phyloP scores from a whole-genome alignment of 2,888 invertebrate species.

The Microctonus hyperodae region DNA sequence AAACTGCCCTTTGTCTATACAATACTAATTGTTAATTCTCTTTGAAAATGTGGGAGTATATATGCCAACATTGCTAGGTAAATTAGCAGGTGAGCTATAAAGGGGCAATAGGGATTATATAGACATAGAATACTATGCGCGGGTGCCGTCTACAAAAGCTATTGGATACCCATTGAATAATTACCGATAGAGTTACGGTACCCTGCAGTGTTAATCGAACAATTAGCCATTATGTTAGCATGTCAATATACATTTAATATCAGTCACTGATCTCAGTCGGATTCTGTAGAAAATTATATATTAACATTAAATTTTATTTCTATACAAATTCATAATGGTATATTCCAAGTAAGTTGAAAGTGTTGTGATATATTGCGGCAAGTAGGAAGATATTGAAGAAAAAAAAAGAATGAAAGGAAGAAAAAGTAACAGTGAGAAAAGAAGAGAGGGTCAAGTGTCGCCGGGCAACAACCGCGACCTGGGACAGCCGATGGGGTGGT shows the following conservation, averaged over 20 bases:
- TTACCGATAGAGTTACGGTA: constrained; percentile 46
- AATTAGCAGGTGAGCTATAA: constrained; percentile 23
- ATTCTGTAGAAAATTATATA: not conserved
- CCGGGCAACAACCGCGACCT: constrained; percentile 30
- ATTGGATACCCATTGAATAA: constrained; percentile 50
- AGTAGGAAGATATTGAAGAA: not conserved
- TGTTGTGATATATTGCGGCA: not conserved
- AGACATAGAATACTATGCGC: not conserved
- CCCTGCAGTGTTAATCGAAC: constrained; percentile 47
- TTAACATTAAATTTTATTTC: not conserved
- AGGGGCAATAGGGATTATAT: constrained; percentile 14
- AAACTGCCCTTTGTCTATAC: constrained; percentile 23
- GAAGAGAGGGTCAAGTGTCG: constrained; percentile 27
- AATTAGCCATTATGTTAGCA: constrained; percentile 51
- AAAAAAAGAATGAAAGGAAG: constrained; percentile 2
- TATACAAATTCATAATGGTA: no score
- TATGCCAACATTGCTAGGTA: constrained; percentile 18
- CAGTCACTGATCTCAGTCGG: not conserved
- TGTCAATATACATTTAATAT: constrained; percentile 15
- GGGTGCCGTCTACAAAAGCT: not conserved
- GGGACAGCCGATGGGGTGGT: constrained; percentile 27
- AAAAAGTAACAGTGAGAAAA: not conserved
- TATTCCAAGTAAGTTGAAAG: no score
- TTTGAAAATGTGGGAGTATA: constrained; percentile 30
- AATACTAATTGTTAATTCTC: constrained; percentile 35